Base-by-base conservation (phyloP, 1,140 invertebrate species). In the Halyomorpha halys region DNA sequence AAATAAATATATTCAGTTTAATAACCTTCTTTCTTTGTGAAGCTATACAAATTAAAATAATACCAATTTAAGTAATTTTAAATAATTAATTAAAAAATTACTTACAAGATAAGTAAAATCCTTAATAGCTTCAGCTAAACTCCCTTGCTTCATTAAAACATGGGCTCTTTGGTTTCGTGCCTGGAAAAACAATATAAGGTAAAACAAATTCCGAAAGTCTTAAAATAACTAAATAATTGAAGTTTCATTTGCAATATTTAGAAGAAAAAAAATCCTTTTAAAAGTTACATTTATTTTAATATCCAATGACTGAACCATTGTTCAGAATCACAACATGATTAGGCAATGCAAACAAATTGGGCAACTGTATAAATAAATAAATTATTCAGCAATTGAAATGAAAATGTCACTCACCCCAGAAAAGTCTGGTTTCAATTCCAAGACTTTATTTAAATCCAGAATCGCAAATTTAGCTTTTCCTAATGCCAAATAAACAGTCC, bases 391-490 rank as follows among this genome's bases (percentile, higher is more conserved):
- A 13, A 56, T 27, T 6, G 11, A 56, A 16, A 53, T 9, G 0
- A 25, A 25, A 23, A 16, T 23, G 3, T 59, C 66, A 75, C 77
- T 78, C 74, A 83, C 83, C 25, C 91, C 82, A 65, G 82, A 86
- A 76, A 99, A 99, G 74, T 98, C 95, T 59, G 91, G 86, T 73
- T 98, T 97, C 15, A 99, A 75, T 71, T 96, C 87, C 59, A 99
- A 76, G 16, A 97, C 94, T 77, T 82, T 85, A 72, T 91, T 87
- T 69, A 99, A 87, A 79, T 99, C 97, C 71, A 87, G 83, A 15
- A 99, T 77, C 11, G 96, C 97, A 72, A 94, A 88, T 71, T 94
- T 95, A 0, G 95, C 88, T 81, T 97, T 97, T 34, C 94, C 94
- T 67, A 98, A 78, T 13, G 95, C 97, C 73, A 99, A 82, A 75